phyloP scores from a whole-genome alignment of 2,113 vertebrate species.

The Carettochelys insculpta region DNA sequence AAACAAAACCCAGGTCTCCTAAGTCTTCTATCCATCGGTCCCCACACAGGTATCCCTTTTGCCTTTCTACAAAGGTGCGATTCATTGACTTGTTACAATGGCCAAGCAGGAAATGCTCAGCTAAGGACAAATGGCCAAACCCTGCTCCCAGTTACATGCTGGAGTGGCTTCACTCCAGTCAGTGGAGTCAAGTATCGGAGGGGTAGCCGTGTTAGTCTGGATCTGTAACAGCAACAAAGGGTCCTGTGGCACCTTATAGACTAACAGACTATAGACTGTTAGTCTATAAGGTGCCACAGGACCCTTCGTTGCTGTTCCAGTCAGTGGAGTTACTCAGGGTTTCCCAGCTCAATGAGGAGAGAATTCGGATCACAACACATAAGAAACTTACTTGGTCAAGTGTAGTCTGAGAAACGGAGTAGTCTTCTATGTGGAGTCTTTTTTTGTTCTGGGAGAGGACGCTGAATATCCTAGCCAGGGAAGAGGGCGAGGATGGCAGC shows the following conservation, averaged over 20 bases:
- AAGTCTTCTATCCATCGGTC: not conserved
- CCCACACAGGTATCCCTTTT: not conserved
- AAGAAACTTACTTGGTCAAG: constrained; percentile 93
- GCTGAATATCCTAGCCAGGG: constrained; percentile 93
- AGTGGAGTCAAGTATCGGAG: too few species aligned
- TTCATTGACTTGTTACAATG: not conserved
- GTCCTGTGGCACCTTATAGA: too few species aligned
- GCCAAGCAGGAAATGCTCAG: not conserved
- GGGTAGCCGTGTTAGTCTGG: too few species aligned
- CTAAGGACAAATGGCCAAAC: not conserved
- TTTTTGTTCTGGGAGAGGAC: constrained; percentile 92
- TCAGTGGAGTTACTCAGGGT: not conserved
- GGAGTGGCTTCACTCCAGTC: too few species aligned
- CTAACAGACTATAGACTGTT: too few species aligned
- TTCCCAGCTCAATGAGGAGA: not conserved
- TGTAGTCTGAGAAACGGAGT: constrained; percentile 97
- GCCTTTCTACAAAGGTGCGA: not conserved
- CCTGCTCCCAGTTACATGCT: not conserved
- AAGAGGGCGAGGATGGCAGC: constrained; percentile 89
- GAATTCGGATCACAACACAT: not conserved
- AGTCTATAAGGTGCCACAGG: too few species aligned
- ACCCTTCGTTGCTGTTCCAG: too few species aligned
- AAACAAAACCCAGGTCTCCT: not conserved
- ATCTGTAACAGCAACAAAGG: too few species aligned
- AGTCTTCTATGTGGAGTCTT: constrained; percentile 92